Base-by-base conservation (phyloP, 2,888 invertebrate genomes). In the Catocala sponsa region DNA sequence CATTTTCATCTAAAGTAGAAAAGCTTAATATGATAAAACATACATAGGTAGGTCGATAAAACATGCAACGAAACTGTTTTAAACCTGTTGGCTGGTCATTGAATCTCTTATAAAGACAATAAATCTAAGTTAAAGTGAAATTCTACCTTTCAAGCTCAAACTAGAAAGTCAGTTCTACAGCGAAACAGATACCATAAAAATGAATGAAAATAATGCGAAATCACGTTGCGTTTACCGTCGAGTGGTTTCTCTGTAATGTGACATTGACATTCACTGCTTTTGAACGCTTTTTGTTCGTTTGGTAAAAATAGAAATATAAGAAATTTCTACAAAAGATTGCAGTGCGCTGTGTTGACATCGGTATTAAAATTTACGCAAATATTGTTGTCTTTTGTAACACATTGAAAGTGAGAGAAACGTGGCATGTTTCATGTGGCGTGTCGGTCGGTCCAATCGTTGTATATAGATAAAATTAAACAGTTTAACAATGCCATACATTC, bases 251-350 rank as follows among this genome's bases (percentile, higher is more conserved):
- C 61, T 73, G 79, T 74, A 80, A 83, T 66, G 25, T 74, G 90
- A 89, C 91, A 91, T 92, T 93, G 92, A 90, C 91, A 91, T 92
- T 92, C 89, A 80, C 78, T 77, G 38, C 33, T 55, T 57, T 56
- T 35, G 9, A 49, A 33, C 43, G 51, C 25, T 66, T 76, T 77
- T 70, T 71, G 52, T 44, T 47, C 38, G 32, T 60, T 15, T 51
- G 52, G 47, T 62, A 62, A 68, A 69, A 64, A 65, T 65, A 64
- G 72, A 72, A 74, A 68, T 76, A 82, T 77, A 81, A 77, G 80
- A 78, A 82, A 82, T 86, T 83, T 82, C 80, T 80, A 82, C 72
- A 76, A 79, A 78, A 70, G 54, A 78, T 89, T 88, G 86, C 88
- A 68, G 65, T 68, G 71, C 10, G 55, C 43, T 56, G 70, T 90